A percentile compares a stretch with the other conserved stretches of the same genome.
phyloP scores from a whole-genome alignment of 2,113 vertebrate species.

The Pipra filicauda region DNA sequence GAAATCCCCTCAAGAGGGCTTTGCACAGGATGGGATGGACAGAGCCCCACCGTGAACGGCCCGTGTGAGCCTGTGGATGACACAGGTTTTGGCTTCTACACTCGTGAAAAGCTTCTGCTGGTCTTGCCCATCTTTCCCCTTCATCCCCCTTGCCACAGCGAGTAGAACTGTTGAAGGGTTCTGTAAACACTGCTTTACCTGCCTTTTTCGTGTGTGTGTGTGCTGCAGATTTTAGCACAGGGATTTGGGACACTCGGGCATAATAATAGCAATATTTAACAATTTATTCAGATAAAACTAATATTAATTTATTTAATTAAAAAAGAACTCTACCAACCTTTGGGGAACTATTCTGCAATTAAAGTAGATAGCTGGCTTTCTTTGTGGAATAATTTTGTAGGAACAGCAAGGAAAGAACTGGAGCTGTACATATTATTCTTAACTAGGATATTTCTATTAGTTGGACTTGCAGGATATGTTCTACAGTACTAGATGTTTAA shows the following conservation, averaged over 20 bases:
- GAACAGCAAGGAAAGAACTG: slow-evolving; percentile 66
- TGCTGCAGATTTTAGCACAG: slow-evolving; percentile 58
- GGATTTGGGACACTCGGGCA: slow-evolving; percentile 65
- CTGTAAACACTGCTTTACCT: slow-evolving; percentile 43
- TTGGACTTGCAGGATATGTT: slow-evolving; percentile 63
- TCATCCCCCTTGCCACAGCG: neutral
- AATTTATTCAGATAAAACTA: slow-evolving; percentile 88
- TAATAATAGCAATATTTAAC: slow-evolving; percentile 92
- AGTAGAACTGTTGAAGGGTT: slow-evolving; percentile 20
- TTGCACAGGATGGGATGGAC: slow-evolving; percentile 21
- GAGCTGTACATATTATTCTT: slow-evolving; percentile 76
- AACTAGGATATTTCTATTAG: slow-evolving; percentile 70
- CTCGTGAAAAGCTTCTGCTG: slow-evolving; percentile 28
- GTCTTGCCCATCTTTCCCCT: neutral
- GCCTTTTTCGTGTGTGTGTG: neutral
- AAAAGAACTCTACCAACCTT: slow-evolving; percentile 80
- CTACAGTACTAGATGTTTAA: slow-evolving; percentile 60
- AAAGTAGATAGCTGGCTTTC: slow-evolving; percentile 67
- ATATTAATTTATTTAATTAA: slow-evolving; percentile 99
- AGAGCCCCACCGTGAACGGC: neutral
- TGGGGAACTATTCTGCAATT: slow-evolving; percentile 77
- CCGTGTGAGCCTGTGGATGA: neutral
- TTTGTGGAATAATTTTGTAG: slow-evolving; percentile 67
- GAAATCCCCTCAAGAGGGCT: neutral
- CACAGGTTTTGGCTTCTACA: neutral